These are phyloP conservation scores for Poecile montanus DNA, from an alignment of 2,797 vertebrate genomes.

Conservation along the genomic window DNA sequence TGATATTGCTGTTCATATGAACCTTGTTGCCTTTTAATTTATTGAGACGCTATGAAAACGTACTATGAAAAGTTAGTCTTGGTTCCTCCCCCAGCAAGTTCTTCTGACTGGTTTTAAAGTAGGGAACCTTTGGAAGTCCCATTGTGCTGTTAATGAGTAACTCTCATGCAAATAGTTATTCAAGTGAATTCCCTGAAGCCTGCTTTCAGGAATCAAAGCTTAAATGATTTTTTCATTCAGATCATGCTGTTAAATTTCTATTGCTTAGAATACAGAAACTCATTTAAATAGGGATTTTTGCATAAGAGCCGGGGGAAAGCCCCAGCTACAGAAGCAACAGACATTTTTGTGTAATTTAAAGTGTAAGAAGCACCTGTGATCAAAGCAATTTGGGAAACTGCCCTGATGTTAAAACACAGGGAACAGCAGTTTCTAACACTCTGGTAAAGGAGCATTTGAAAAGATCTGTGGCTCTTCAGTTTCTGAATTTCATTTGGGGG, in stretches of 20 bases:
- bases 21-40: neutral
- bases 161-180: neutral
- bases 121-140: neutral
- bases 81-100: neutral
- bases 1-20: neutral
- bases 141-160: conserved; percentile 15
- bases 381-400: neutral
- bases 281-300: neutral
- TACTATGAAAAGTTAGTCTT: neutral
- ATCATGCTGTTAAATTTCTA: neutral
- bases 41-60: neutral
- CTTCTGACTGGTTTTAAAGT: neutral
- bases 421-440: neutral
- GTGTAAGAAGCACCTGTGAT: neutral
- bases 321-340: neutral
- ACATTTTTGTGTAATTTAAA: neutral
- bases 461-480: neutral
- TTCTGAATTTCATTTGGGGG: neutral
- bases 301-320: neutral
- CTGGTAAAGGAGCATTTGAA: neutral
- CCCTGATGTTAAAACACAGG: neutral
- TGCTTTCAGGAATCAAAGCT: neutral
- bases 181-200: neutral
- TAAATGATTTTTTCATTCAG: neutral
- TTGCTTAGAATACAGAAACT: conserved; percentile 1